Evolutionary conservation across 2,888 invertebrate genomes (phyloP).

Genomic region (Branchipolynoe longqiensis): DNA sequence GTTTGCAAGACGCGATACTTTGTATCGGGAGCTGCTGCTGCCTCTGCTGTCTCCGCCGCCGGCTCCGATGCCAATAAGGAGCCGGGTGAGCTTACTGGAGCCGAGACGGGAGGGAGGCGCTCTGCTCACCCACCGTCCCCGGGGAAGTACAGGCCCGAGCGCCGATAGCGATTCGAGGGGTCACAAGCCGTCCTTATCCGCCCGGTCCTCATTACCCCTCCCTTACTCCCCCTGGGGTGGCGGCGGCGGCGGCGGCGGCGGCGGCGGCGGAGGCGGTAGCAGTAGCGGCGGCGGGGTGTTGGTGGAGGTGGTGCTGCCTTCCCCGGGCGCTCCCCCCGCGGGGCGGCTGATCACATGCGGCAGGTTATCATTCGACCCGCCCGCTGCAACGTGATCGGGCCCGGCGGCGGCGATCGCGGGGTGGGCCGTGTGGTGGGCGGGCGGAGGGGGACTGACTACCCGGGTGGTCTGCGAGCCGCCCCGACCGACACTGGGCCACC

Average conservation of each 20-base stretch:
- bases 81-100: not conserved
- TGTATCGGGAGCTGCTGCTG: conserved; percentile 30
- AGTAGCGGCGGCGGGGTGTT: too few species aligned
- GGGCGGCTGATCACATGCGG: not conserved
- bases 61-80: conserved; percentile 34
- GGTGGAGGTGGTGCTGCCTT: not conserved
- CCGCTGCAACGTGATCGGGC: conserved; percentile 14
- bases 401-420: not conserved
- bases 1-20: conserved; percentile 1
- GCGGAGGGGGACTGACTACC: not conserved
- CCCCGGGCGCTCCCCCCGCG: not conserved
- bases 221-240: not conserved
- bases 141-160: conserved; percentile 13
- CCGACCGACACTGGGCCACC: conserved; percentile 25
- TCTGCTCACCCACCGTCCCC: not conserved
- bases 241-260: too few species aligned
- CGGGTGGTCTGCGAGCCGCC: conserved; percentile 21
- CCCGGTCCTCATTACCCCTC: conserved; percentile 14
- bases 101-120: not conserved
- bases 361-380: not conserved
- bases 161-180: too few species aligned
- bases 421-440: not conserved
- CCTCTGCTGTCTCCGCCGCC: too few species aligned
- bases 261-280: too few species aligned
- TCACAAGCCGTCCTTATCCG: too few species aligned